Evolutionary conservation across 1,140 invertebrate genomes (phyloP), one percentile per base, ranked within the genome.

Genomic region (Asbolus verrucosus): DNA sequence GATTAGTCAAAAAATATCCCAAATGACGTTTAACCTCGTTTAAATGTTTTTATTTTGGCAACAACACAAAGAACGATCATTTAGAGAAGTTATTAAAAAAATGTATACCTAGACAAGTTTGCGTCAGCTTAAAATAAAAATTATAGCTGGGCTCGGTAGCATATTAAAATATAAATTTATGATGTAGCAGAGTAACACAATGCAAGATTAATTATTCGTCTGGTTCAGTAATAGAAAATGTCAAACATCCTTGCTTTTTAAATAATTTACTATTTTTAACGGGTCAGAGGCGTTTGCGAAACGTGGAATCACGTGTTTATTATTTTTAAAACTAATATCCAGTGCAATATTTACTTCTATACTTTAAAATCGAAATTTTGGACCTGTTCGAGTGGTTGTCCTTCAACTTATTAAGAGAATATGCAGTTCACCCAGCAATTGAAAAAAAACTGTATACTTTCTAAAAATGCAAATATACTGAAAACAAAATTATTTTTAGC

Each of bases 21-120:
- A 18, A 46, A 46, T 46, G 41, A 46, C 41, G 41, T 19, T 46
- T 46, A 46, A 46, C 41, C 41, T 46, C 41, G 41, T 46, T 46
- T 21, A 1, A 6, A 46, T 46, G 16, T 46, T 46, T 41, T 46
- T 18, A 46, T 18, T 46, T 46, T 46, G 41, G 41, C 41, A 46
- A 18, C 41, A 16, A 46, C 41, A 46, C 16, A 46, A 46, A 46
- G 41, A 46, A 21, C 3, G 3, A 27, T 4, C 16, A n/a, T 19
- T 41, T 19, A 46, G n/a, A 46, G 18, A 19, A 46, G 4, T 19
- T 19, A 1, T 18, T 14, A n/a, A n/a, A 27, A 27, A 27, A 27
- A 27, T 27, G 8, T 27, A 8, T 27, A 27, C 8, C 8, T 27
- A 27, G 24, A 27, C 24, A 27, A 27, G 24, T 27, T 27, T 8